Evolutionary conservation across 2,888 invertebrate species (phyloP), one percentile per base, ranked within the genome.

Genomic region (Heliconius hortense): DNA sequence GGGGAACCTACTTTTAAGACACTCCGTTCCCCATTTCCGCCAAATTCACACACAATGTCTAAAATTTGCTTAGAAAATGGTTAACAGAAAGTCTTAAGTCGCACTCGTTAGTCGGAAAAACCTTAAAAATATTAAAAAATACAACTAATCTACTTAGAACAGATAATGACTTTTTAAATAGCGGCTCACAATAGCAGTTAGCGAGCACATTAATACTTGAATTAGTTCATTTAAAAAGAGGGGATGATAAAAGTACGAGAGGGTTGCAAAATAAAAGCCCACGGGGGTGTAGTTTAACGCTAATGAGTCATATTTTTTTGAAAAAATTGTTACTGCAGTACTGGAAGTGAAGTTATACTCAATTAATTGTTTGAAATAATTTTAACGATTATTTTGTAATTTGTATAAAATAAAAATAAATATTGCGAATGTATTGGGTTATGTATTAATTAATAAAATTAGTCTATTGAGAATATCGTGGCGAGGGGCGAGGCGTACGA

Each of bases 251-350:
- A 35, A 56, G 56, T 69, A 56, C n/a, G 69, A 56, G 56, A 69
- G 56, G 31, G 69, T 69, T 56, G 56, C 56, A 69, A 56, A 69
- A 69, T 69, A 69, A 69, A 69, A 56, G 69, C 56, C 28, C 69
- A 7, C 69, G n/a, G 4, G 31, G 56, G 69, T 24, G 69, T 35
- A 69, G 69, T 69, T 56, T 69, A 31, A 24, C 31, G 69, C n/a
- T 35, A 69, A 69, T 69, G 69, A 56, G 35, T 56, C 35, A 69
- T 69, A 56, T 56, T 56, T 69, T 68, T 69, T 69, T 56, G 3
- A 56, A 69, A 56, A 60, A 56, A 69, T 18, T 31, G 8, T 56
- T 35, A 11, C 31, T 31, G 69, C 69, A 35, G 69, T 24, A 56
- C 69, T 31, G 10, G 24, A 56, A 24, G 56, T 56, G 8, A 35